Evolutionary conservation across 2,888 invertebrate genomes (phyloP).

Genomic region (Pterobdella sp.): DNA sequence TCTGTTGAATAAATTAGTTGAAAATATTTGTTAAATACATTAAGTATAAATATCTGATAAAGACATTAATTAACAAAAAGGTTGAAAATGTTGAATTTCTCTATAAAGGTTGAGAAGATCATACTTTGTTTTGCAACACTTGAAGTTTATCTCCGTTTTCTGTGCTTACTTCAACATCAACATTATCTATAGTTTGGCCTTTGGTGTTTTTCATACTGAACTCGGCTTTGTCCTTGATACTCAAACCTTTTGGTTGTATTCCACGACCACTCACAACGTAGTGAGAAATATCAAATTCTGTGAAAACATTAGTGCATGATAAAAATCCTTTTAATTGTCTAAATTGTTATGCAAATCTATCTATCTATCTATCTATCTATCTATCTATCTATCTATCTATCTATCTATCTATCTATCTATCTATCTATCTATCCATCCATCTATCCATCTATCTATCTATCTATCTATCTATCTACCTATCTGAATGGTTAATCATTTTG

Average conservation of each 20-base stretch:
- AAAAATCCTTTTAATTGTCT: not conserved
- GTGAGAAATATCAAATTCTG: slow-evolving; percentile 26
- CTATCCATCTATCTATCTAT: no score
- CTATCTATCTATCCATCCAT: not conserved
- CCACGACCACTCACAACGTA: slow-evolving; percentile 28
- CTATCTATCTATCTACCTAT: no score
- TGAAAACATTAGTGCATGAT: not conserved
- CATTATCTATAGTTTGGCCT: not conserved
- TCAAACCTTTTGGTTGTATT: slow-evolving; percentile 24
- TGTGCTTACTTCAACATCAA: slow-evolving; percentile 11
- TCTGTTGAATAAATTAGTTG: no score
- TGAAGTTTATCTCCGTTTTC: not conserved
- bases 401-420: no score
- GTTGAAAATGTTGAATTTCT: no score
- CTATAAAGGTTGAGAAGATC: no score
- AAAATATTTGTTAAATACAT: no score
- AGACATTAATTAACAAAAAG: no score
- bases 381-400: no score
- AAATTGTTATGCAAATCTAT: not conserved
- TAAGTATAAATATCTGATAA: no score
- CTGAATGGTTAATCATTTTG: no score
- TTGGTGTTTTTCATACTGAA: slow-evolving; percentile 24
- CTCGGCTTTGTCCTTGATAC: slow-evolving; percentile 19
- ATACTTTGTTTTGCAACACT: not conserved
- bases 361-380: no score